Conservation (phyloP, 2,888 invertebrate species). For the Lymantria monacha region DNA sequence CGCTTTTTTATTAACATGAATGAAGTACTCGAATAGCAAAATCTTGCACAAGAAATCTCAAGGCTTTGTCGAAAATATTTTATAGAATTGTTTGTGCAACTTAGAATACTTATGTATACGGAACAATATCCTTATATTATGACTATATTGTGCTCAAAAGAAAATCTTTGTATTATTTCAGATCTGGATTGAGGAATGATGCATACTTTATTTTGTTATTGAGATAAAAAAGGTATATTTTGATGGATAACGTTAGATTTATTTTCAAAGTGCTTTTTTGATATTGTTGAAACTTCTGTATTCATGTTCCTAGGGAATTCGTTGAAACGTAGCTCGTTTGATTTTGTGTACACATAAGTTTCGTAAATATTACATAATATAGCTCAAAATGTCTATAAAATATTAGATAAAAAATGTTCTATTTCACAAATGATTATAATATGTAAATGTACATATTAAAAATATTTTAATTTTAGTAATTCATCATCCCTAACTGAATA, state of each 20-base stretch:
- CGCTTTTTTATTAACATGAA: slow-evolving; percentile 28
- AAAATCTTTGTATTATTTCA: slow-evolving; percentile 17
- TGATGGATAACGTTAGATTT: slow-evolving; percentile 12
- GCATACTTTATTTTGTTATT: slow-evolving; percentile 20
- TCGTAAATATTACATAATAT: no score
- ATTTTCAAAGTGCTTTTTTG: slow-evolving; percentile 4
- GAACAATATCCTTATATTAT: slow-evolving; percentile 18
- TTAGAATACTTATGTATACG: slow-evolving; percentile 7
- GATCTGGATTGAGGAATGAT: slow-evolving; percentile 2
- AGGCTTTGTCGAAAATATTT: slow-evolving; percentile 1
- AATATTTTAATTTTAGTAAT: no score
- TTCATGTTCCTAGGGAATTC: not conserved
- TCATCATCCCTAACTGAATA: no score
- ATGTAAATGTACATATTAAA: no score
- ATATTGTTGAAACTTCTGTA: not conserved
- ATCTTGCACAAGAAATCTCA: slow-evolving; percentile 10
- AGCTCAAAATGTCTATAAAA: no score
- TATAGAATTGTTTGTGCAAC: not conserved
- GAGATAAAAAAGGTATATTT: slow-evolving; percentile 8
- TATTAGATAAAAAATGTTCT: no score
- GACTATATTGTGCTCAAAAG: slow-evolving; percentile 15
- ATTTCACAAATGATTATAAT: no score
- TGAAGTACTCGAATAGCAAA: slow-evolving; percentile 18
- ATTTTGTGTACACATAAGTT: not conserved
- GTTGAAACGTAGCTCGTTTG: not conserved